A percentile compares a stretch with the other conserved stretches of the same genome.
Conservation (phyloP, 23 tunicate species). For the Ciona savignyi region DNA sequence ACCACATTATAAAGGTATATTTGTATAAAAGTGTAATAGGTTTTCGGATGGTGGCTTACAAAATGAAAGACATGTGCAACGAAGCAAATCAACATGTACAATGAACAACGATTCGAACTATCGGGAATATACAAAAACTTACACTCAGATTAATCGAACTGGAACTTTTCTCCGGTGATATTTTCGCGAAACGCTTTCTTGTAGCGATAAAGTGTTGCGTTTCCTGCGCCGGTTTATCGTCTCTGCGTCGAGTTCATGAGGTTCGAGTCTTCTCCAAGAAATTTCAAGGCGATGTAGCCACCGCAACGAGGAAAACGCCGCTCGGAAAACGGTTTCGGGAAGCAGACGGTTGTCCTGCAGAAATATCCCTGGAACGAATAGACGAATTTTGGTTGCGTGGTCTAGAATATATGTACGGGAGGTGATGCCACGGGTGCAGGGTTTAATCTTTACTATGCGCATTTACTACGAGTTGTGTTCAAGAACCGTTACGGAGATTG, state of each 20-base stretch:
- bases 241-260: background rate
- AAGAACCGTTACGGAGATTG: too few species aligned
- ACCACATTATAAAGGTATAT: background rate
- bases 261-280: background rate
- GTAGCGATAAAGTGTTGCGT: background rate
- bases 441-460: too few species aligned
- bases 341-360: background rate
- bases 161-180: background rate
- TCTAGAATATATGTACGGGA: too few species aligned
- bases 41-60: background rate
- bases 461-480: too few species aligned
- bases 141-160: too few species aligned
- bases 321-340: background rate
- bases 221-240: background rate
- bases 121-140: too few species aligned
- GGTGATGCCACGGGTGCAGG: too few species aligned
- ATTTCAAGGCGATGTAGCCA: background rate
- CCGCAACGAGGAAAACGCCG: background rate
- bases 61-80: too few species aligned
- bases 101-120: too few species aligned
- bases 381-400: too few species aligned
- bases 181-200: background rate
- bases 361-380: background rate
- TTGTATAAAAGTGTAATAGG: background rate
- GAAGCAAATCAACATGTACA: too few species aligned